Percentiles rank a stretch among this genome's conserved stretches.
These are phyloP conservation scores for Galaxea fascicularis DNA, from an alignment of 92 coral and sea anemone genomes.

Conservation along the genomic window DNA sequence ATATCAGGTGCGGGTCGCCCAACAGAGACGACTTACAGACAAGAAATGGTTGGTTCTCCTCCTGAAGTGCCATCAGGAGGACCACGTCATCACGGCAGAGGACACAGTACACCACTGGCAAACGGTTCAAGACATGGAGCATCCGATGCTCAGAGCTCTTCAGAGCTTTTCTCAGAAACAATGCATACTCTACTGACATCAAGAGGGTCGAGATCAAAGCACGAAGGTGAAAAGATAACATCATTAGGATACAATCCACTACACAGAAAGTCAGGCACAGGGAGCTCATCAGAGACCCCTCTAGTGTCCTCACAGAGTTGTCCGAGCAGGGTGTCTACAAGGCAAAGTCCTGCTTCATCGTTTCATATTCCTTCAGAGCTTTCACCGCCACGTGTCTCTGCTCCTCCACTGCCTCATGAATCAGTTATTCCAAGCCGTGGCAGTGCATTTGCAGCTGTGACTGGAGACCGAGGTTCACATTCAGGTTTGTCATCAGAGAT, in stretches of 20 bases:
- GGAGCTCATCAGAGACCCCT: constrained; percentile 7
- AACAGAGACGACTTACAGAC: neutral
- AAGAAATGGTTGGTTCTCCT: constrained; percentile 9
- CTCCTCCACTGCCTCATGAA: constrained; percentile 31
- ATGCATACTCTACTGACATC: neutral
- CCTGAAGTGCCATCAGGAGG: neutral
- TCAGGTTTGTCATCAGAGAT: constrained; percentile 21
- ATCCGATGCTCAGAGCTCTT: constrained; percentile 21
- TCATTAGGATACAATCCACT: neutral
- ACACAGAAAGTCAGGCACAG: neutral
- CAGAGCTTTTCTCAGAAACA: constrained; percentile 11
- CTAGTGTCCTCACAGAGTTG: constrained; percentile 11
- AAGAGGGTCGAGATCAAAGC: neutral
- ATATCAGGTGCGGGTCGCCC: constrained; percentile 14
- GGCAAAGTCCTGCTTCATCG: constrained; percentile 46
- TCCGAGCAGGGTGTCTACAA: constrained; percentile 5
- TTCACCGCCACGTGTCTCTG: constrained; percentile 14
- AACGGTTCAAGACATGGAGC: constrained; percentile 3
- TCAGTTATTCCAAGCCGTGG: constrained; percentile 53
- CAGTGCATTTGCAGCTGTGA: constrained; percentile 52
- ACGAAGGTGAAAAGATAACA: neutral
- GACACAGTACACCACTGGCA: neutral
- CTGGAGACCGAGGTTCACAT: constrained; percentile 43
- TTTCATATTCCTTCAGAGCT: constrained; percentile 17
- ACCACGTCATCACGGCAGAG: constrained; percentile 1